Base-by-base conservation (phyloP, 2,797 vertebrate genomes). In the Taenioides sp. region DNA sequence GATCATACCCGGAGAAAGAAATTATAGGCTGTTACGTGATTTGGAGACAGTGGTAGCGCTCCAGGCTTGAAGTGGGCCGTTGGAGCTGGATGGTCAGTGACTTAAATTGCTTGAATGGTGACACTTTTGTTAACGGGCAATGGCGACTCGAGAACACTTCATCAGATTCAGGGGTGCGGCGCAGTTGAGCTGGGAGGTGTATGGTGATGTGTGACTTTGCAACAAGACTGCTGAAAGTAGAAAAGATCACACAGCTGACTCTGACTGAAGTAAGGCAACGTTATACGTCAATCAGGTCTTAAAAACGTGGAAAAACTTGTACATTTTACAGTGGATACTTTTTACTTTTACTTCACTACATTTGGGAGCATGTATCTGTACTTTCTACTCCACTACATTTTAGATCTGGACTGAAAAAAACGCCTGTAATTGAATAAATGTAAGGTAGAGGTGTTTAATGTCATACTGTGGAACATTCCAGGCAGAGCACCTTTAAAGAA, bases 11-110 rank as follows among this genome's bases (percentile, higher is more conserved):
- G 72, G 76, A 89, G 69, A 71, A 72, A 69, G 75, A 89, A 84
- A 83, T 84, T 83, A 85, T 78, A 85, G 75, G 75, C 82, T 81
- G 79, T 89, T 86, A 85, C 77, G 82, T 74, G 84, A 83, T 84
- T 80, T 84, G 64, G 25, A 74, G 75, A 60, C 65, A 57, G 65
- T 12, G 31, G 40, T 63, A 17, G 78, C 82, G 12, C 82, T 58
- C 12, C 64, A 85, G 84, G 75, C 72, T 55, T 17, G 64, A 67
- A 61, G 73, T 72, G 72, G 52, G 59, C 22, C 57, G 72, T 57
- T 76, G 16, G 70, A 77, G 78, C 49, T 72, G 22, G 72, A 55
- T 74, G 79, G 80, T 73, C 63, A 75, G 74, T 20, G 4, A 37
- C 73, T 78, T 25, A 73, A 79, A 79, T 75, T 60, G 69, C 67